Percentiles rank a stretch among this genome's conserved stretches.
Evolutionary conservation across 2,797 vertebrate species (phyloP).

Genomic region (Anolis apletophallus): DNA sequence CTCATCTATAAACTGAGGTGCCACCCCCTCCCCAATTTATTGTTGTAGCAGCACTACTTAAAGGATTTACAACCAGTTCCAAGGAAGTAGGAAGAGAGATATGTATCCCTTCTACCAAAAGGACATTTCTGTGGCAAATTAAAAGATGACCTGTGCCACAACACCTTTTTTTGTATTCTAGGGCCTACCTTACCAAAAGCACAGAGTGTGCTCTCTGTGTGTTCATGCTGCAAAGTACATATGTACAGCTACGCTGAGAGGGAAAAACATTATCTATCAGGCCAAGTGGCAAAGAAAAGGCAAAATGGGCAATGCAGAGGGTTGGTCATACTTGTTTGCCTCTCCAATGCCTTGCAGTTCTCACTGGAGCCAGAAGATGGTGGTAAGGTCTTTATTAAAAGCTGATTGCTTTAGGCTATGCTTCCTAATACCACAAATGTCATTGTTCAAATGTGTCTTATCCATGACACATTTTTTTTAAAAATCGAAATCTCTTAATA

Average conservation of each 20-base stretch:
- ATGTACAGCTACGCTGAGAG: background rate
- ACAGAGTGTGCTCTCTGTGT: background rate
- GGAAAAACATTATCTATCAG: background rate
- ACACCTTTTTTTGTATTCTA: background rate
- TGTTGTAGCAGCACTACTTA: background rate
- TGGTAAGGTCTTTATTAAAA: slow-evolving; percentile 51
- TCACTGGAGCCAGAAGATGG: slow-evolving; percentile 65
- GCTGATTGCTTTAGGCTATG: background rate
- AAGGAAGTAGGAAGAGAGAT: background rate
- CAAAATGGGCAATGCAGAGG: background rate
- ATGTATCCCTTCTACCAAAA: background rate
- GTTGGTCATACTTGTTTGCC: background rate
- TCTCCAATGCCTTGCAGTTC: slow-evolving; percentile 39
- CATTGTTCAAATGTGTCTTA: background rate
- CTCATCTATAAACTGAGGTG: too few relatives aligned
- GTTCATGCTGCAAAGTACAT: too few relatives aligned
- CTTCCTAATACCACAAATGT: background rate
- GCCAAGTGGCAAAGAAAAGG: background rate
- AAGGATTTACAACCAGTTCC: background rate
- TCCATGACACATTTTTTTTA: background rate
- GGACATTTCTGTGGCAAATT: background rate
- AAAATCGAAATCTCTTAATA: slow-evolving; percentile 3
- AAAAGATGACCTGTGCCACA: too few relatives aligned
- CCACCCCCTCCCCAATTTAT: background rate
- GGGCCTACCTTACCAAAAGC: background rate